Conservation (phyloP, 1,140 invertebrate genomes). For the Listronotus oregonensis region DNA sequence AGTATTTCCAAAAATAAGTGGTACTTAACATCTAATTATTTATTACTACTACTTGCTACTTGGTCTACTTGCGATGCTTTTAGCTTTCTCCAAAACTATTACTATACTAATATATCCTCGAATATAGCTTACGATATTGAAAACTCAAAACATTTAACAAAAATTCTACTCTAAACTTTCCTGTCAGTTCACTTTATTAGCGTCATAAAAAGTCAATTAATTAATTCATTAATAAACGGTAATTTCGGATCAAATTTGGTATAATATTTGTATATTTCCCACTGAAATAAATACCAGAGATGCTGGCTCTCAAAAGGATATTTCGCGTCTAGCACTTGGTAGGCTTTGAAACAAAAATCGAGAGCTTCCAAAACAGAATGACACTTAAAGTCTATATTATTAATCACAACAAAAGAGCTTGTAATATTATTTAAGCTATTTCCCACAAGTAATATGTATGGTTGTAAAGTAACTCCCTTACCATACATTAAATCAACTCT, state of each 20-base stretch:
- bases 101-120: too few relatives aligned
- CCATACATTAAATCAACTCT: constrained; percentile 4
- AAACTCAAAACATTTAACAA: too few relatives aligned
- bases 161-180: too few relatives aligned
- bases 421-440: constrained; percentile 2
- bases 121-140: too few relatives aligned
- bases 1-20: too few relatives aligned
- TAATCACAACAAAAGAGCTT: constrained; percentile 1
- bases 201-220: not conserved
- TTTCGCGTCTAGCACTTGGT: not conserved
- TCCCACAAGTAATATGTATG: constrained; percentile 12
- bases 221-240: constrained; percentile 2
- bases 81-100: too few relatives aligned
- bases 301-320: not conserved
- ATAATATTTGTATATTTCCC: constrained; percentile 8
- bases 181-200: too few relatives aligned
- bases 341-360: constrained; percentile 8
- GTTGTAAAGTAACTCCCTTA: constrained; percentile 4
- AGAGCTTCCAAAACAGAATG: constrained; percentile 6
- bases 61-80: too few relatives aligned
- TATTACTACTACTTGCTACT: too few relatives aligned
- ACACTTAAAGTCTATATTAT: constrained; percentile 10
- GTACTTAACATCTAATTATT: too few relatives aligned
- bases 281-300: constrained; percentile 6
- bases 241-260: constrained; percentile 7